Conservation (phyloP, 2,888 invertebrate genomes). For the Pristionchus arcanus region DNA sequence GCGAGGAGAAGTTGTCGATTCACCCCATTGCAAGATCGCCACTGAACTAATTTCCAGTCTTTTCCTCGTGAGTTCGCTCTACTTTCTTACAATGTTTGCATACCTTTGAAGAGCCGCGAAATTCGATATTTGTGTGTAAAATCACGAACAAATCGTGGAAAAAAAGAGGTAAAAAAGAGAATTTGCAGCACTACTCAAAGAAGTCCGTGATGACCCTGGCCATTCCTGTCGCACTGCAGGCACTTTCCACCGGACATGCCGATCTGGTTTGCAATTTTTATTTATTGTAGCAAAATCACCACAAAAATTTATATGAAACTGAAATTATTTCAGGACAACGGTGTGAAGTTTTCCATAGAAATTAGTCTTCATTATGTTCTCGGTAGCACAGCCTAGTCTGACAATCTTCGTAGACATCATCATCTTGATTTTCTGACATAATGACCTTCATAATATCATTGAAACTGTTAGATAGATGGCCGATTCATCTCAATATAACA, state of each 20-base stretch:
- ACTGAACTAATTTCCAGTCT: constrained; percentile 95
- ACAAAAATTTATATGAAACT: too few relatives aligned
- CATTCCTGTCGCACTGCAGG: constrained; percentile 89
- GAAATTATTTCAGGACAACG: too few relatives aligned
- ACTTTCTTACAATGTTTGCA: constrained; percentile 8
- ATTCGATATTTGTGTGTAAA: constrained; percentile 40
- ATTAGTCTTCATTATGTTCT: too few relatives aligned
- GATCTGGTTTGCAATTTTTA: constrained; percentile 51
- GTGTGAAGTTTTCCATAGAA: too few relatives aligned
- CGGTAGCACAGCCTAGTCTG: too few relatives aligned
- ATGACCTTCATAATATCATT: too few relatives aligned
- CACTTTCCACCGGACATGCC: constrained; percentile 54
- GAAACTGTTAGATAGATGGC: too few relatives aligned
- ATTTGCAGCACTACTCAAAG: constrained; percentile 85
- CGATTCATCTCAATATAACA: neutral
- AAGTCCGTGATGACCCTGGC: constrained; percentile 89
- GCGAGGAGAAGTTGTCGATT: constrained; percentile 87
- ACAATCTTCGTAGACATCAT: too few relatives aligned
- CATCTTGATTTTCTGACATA: too few relatives aligned
- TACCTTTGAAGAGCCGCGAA: neutral
- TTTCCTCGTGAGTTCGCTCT: constrained; percentile 86
- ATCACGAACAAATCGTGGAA: neutral
- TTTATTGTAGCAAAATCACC: neutral
- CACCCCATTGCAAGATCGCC: constrained; percentile 96
- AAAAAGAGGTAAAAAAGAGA: neutral